Evolutionary conservation across 2,113 vertebrate species (phyloP), one percentile per base, ranked within the genome.

Genomic region (Microtus pennsylvanicus): DNA sequence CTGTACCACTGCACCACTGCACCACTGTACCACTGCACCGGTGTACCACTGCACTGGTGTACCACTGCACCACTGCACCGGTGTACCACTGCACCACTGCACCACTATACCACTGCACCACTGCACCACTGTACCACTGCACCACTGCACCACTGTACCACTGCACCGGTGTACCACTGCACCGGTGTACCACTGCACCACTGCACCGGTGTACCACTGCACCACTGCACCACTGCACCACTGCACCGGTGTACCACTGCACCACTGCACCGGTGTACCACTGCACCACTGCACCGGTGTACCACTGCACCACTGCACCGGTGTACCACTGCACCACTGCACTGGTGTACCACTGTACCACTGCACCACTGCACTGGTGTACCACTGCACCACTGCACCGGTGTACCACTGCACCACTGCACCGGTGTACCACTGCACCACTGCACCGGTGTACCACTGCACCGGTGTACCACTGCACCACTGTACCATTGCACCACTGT

Each of bases 251-350:
- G 42, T 42, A 42, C 19, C 55, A 58, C 55, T 58, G 17, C 22
- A 14, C 65, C 78, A 81, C 33, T n/a, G 28, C 4, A 12, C 33
- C 78, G 14, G 30, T 35, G 16, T 0, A 6, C 9, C 8, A 22
- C 1, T 22, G 30, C 2, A 22, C 19, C 19, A n/a, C 76, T 2
- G 1, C 0, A 2, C 2, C 33, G 24, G 2, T 21, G 19, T 0
- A 7, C 10, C 50, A 78, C 16, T 33, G 47, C 0, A 47, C 6
- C 47, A 47, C 7, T 50, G 47, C 47, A 7, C 9, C 50, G 58
- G 2, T 12, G 17, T 0, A 11, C 50, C 89, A 4, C 5, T 77
- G 28, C 0, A 33, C 65, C 12, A 33, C 30, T 17, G 47, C 42
- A 42, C 42, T 42, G 42, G 42, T 42, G 42, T 0, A 13, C 47